Evolutionary conservation across 2,888 invertebrate species (phyloP).

Genomic region (Rhagonycha lutea): DNA sequence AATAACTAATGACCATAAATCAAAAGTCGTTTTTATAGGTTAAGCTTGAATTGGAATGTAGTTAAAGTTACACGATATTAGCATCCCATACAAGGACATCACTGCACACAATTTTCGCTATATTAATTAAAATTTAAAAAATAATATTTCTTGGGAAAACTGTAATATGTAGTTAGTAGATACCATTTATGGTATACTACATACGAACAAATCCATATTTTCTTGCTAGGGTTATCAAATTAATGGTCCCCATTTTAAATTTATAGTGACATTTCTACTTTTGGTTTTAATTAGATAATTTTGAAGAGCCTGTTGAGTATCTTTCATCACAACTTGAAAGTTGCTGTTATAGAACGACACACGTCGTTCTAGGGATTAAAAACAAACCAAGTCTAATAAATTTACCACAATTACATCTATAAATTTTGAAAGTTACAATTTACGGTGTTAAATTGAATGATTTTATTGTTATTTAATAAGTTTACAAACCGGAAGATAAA

Average conservation of each 20-base stretch:
- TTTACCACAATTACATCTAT: neutral
- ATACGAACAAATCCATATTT: neutral
- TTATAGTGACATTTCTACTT: slow-evolving; percentile 22
- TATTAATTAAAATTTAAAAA: neutral
- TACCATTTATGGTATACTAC: neutral
- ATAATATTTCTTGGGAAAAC: slow-evolving; percentile 7
- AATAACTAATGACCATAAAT: neutral
- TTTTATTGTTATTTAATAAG: neutral
- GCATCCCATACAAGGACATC: slow-evolving; percentile 3
- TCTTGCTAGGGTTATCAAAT: neutral
- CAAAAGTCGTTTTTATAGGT: slow-evolving; percentile 5
- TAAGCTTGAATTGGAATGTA: slow-evolving; percentile 7
- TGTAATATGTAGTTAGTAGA: neutral
- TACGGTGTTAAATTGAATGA: neutral
- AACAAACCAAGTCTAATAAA: neutral
- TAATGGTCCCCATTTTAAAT: slow-evolving; percentile 10
- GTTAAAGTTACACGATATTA: slow-evolving; percentile 6
- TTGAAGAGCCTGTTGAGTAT: slow-evolving; percentile 5
- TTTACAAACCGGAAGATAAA: neutral
- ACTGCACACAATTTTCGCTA: neutral
- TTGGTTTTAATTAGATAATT: slow-evolving; percentile 16
- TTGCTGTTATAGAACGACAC: neutral
- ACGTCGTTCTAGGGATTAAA: neutral
- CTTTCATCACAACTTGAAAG: slow-evolving; percentile 9
- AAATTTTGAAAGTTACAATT: neutral